A percentile compares a stretch with the other conserved stretches of the same genome.
phyloP scores from a whole-genome alignment of 2,888 invertebrate genomes.

The Ophion slaviceki region DNA sequence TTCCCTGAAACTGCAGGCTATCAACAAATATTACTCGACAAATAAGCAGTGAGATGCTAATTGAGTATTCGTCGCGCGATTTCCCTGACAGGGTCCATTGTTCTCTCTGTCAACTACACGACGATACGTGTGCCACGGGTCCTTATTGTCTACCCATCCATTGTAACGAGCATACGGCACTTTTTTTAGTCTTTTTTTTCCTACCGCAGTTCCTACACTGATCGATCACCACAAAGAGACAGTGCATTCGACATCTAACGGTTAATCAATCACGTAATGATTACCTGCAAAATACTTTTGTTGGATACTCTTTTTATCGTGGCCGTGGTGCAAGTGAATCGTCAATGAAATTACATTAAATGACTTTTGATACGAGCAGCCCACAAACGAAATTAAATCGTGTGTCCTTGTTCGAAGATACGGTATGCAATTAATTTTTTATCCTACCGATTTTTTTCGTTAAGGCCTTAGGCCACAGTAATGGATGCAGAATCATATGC shows the following conservation, averaged over 20 bases:
- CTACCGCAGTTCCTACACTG: conserved; percentile 8
- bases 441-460: too few species aligned
- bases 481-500: too few species aligned
- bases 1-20: conserved; percentile 39
- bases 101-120: conserved; percentile 46
- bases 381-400: too few species aligned
- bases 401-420: too few species aligned
- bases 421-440: too few species aligned
- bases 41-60: conserved; percentile 58
- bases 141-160: conserved; percentile 57
- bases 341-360: too few species aligned
- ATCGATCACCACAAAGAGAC: conserved; percentile 1
- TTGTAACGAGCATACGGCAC: conserved; percentile 53
- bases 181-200: conserved; percentile 45
- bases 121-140: conserved; percentile 49
- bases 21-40: conserved; percentile 43
- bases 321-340: background rate
- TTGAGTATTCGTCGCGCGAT: conserved; percentile 63
- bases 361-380: too few species aligned
- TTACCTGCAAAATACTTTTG: background rate
- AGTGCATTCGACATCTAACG: background rate
- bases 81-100: conserved; percentile 60
- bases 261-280: background rate
- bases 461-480: too few species aligned
- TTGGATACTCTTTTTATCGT: background rate